Conservation (phyloP, 1,140 invertebrate genomes). For the Rhyacophila brunnea region DNA sequence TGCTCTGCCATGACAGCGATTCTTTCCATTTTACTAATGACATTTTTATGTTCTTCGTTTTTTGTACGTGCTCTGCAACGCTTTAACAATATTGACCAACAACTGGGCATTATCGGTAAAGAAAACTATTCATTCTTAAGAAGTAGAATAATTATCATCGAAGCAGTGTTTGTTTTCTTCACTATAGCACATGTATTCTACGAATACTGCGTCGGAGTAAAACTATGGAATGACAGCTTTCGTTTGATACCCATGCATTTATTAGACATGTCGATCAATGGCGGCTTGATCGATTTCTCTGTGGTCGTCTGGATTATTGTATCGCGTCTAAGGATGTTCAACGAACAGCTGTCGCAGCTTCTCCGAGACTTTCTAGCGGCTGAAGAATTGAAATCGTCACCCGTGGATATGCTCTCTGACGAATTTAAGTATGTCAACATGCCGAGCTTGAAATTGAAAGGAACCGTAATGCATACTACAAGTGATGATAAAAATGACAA, state of each 20-base stretch:
- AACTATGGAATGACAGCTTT: slow-evolving; percentile 1
- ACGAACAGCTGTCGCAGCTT: slow-evolving; percentile 14
- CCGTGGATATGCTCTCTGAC: neutral
- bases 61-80: slow-evolving; percentile 11
- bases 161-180: neutral
- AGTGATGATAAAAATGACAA: slow-evolving; percentile 7
- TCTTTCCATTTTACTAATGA: slow-evolving; percentile 8
- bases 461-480: no score
- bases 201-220: slow-evolving; percentile 1
- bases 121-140: slow-evolving; percentile 13
- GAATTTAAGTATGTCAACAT: neutral
- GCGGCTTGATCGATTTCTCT: slow-evolving; percentile 18
- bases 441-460: neutral
- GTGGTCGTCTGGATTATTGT: slow-evolving; percentile 24
- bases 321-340: slow-evolving; percentile 19
- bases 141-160: slow-evolving; percentile 8
- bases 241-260: neutral
- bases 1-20: neutral
- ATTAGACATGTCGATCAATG: slow-evolving; percentile 7
- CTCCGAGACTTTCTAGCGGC: neutral
- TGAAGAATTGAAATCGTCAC: neutral
- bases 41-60: slow-evolving; percentile 15
- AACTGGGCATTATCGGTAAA: slow-evolving; percentile 13
- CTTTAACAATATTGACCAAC: slow-evolving; percentile 20
- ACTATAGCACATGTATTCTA: slow-evolving; percentile 7